Conservation (phyloP, 2,888 invertebrate species). For the Agonopterix heracliana region DNA sequence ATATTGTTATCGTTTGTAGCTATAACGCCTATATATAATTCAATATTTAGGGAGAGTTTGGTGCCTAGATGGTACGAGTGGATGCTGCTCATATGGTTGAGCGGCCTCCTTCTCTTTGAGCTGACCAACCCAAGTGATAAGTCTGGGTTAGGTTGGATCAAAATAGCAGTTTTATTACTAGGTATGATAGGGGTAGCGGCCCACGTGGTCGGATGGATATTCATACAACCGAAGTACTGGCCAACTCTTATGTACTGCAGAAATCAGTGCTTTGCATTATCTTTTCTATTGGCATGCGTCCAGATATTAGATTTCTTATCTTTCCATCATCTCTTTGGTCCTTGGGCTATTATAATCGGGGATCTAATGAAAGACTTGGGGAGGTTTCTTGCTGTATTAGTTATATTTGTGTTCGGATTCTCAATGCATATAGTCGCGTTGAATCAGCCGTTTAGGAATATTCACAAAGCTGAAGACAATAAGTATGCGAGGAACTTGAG, state of each 20-base stretch:
- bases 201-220: slow-evolving; percentile 88
- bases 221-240: slow-evolving; percentile 82
- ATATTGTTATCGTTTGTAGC: slow-evolving; percentile 92
- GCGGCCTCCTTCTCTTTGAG: slow-evolving; percentile 95
- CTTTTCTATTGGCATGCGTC: slow-evolving; percentile 96
- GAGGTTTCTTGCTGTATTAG: slow-evolving; percentile 97
- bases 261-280: slow-evolving; percentile 97
- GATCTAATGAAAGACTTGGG: slow-evolving; percentile 95
- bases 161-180: slow-evolving; percentile 89
- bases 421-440: slow-evolving; percentile 97
- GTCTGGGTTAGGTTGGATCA: slow-evolving; percentile 96
- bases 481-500: slow-evolving; percentile 73
- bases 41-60: slow-evolving; percentile 85
- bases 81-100: slow-evolving; percentile 95
- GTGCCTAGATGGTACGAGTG: slow-evolving; percentile 97
- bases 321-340: slow-evolving; percentile 99
- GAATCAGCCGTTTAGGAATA: slow-evolving; percentile 93
- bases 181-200: slow-evolving; percentile 93
- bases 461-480: slow-evolving; percentile 77
- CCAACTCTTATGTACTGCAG: slow-evolving; percentile 94
- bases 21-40: slow-evolving; percentile 88
- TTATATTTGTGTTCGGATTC: slow-evolving; percentile 99
- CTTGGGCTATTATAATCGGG: slow-evolving; percentile 99
- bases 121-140: slow-evolving; percentile 98
- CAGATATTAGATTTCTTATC: slow-evolving; percentile 98